Base-by-base conservation (phyloP, 1,140 invertebrate genomes). In the Procambarus clarkii region DNA sequence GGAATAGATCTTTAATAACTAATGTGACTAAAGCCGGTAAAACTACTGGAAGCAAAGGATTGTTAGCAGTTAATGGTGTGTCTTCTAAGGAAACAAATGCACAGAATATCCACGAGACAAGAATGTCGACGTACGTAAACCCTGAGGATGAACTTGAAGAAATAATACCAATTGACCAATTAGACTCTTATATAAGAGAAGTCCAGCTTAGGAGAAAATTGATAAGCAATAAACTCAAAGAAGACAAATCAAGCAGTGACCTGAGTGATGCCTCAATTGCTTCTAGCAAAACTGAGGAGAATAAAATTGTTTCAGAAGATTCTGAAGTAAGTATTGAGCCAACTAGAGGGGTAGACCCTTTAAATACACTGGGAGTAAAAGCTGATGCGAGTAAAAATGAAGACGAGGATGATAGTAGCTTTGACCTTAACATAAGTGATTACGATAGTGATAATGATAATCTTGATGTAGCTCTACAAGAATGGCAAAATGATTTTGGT, bases 381-480 rank as follows among this genome's bases (percentile, higher is more conserved):
- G 34, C 34, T 34, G 18, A 69, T 18, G 13, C 4, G 4, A 54
- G 50, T 54, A 24, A 24, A 24, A 1, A 71, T 71, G 69, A 34
- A 58, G 44, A 84, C 18, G 54, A 87, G 44, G 88, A 90, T 77
- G 88, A 89, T 44, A 74, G 54, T 24, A 90, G 88, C 34, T 81
- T 90, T 84, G 88, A 90, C 45, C 80, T 90, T 34, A 80, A 90
- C 45, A 76, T 90, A 7, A 90, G 88, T 64, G 88, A 90, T 80
- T 90, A 90, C 44, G 88, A 90, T 64, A 90, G 88, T 77, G 88
- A 90, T 54, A 90, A 90, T 45, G 88, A 90, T 79, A 90, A 90
- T 24, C 46, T 90, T 18, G 88, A 90, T 21, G 45, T 77, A 44
- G 82, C 88, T 13, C 81, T 90, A 7, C 46, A 77, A 46, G 88